Evolutionary conservation across 1,140 invertebrate genomes (phyloP).

Genomic region (Diorhabda carinulata): DNA sequence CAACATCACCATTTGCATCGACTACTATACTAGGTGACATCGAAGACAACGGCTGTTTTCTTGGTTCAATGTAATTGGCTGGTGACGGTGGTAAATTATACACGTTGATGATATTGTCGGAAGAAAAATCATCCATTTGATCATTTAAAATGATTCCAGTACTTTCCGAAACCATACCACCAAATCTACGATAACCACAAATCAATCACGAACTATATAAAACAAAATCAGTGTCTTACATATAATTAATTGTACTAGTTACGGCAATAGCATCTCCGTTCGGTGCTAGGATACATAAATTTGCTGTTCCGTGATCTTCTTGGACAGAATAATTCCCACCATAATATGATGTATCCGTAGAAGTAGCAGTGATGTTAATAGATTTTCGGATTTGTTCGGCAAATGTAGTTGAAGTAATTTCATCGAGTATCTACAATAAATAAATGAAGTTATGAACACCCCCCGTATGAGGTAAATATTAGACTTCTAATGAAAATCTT

Average conservation of each 20-base stretch:
- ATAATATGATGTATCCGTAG: slow-evolving; percentile 63
- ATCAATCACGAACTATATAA: neutral
- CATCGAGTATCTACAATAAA: slow-evolving; percentile 54
- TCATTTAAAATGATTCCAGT: slow-evolving; percentile 91
- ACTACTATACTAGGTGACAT: slow-evolving; percentile 83
- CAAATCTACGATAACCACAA: slow-evolving; percentile 58
- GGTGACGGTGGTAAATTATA: slow-evolving; percentile 75
- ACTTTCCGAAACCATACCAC: slow-evolving; percentile 62
- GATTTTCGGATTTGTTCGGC: slow-evolving; percentile 57
- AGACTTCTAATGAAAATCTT: too few species aligned
- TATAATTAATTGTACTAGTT: slow-evolving; percentile 87
- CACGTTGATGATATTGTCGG: slow-evolving; percentile 70
- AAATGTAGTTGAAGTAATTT: slow-evolving; percentile 63
- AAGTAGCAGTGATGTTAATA: slow-evolving; percentile 63
- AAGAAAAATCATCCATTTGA: slow-evolving; percentile 94
- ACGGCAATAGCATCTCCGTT: slow-evolving; percentile 91
- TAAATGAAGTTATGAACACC: neutral
- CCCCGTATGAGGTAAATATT: too few species aligned
- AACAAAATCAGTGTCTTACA: slow-evolving; percentile 57
- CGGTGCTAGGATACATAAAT: slow-evolving; percentile 78
- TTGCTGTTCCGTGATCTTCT: slow-evolving; percentile 83
- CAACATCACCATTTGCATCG: slow-evolving; percentile 59
- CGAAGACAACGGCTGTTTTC: slow-evolving; percentile 84
- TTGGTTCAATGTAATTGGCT: slow-evolving; percentile 73
- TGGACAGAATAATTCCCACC: slow-evolving; percentile 57